Base-by-base conservation (phyloP, 2,113 vertebrate species). In the Heterocephalus glaber region DNA sequence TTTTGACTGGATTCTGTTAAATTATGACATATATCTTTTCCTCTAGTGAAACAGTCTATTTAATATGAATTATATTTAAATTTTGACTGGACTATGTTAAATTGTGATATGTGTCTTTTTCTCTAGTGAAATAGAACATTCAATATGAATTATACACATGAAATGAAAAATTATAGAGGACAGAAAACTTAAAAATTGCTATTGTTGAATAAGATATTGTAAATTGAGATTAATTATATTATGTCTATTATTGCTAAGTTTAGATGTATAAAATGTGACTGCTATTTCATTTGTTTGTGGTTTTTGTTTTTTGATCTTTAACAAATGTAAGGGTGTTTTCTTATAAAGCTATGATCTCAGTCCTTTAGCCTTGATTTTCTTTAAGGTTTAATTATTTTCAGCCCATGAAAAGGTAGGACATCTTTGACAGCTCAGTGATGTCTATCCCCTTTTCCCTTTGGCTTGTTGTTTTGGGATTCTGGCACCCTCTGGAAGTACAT, bases 181-280 rank as follows among this genome's bases (percentile, higher is more conserved):
- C 20, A 44, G 30, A 74, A 96, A 95, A 66, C 33, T 90, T 77
- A 84, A 86, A 95, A 89, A 58, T 72, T n/a, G 54, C n/a, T 65
- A 38, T 12, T 83, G 9, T 86, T 66, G 54, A 72, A 41, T 77
- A 89, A 72, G 11, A 2, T 56, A n/a, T 80, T 86, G 0, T 65
- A 91, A 90, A 84, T 72, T 13, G n/a, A 60, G 0, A 20, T 2
- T 70, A 70, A 72, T 54, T 86, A 17, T 52, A 58, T 52, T 49
- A 20, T 47, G 28, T 35, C 44, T 17, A 12, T 54, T 85, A 86
- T 47, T 90, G 70, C 30, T 90, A 47, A 90, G 63, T 90, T 88
- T 72, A 88, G 70, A n/a, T 63, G 52, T 70, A 17, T 92, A 93
- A 86, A 70, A 47, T 60, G 24, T 28, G 60, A 65, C 52, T n/a